A percentile compares a stretch with the other conserved stretches of the same genome.
These are phyloP conservation scores for Cinara cedri DNA, from an alignment of 2,888 invertebrate genomes.

Conservation along the genomic window DNA sequence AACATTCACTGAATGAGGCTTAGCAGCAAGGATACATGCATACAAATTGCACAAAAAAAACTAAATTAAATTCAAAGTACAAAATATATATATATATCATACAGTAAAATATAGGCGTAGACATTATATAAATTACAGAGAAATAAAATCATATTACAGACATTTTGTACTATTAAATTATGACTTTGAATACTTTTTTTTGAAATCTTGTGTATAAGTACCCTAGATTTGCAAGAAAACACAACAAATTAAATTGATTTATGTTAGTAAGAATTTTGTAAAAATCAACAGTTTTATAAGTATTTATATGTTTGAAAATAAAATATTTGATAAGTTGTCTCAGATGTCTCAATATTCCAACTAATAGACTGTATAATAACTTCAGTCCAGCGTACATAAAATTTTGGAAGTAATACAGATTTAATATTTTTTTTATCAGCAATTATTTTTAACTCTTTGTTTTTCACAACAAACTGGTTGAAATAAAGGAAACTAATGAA, in stretches of 20 bases:
- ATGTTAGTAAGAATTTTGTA: constrained; percentile 13
- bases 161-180: constrained; percentile 1
- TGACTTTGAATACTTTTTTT: constrained; percentile 21
- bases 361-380: not conserved
- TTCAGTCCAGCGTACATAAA: constrained; percentile 5
- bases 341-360: not conserved
- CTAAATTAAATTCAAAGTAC: too few relatives aligned
- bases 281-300: constrained; percentile 6
- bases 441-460: not conserved
- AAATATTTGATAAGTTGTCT: constrained; percentile 8
- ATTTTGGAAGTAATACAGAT: not conserved
- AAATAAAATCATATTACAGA: too few relatives aligned
- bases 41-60: too few relatives aligned
- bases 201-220: constrained; percentile 26
- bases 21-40: too few relatives aligned
- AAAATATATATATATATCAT: too few relatives aligned
- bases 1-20: too few relatives aligned
- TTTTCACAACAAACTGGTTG: not conserved
- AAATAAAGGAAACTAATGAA: constrained; percentile 5
- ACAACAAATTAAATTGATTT: constrained; percentile 8
- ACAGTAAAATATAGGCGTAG: too few relatives aligned
- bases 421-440: not conserved
- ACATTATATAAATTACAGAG: too few relatives aligned
- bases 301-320: constrained; percentile 5
- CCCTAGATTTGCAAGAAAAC: constrained; percentile 12